These are phyloP conservation scores for Anguilla marmorata DNA, from an alignment of 2,797 vertebrate species.

Conservation along the genomic window DNA sequence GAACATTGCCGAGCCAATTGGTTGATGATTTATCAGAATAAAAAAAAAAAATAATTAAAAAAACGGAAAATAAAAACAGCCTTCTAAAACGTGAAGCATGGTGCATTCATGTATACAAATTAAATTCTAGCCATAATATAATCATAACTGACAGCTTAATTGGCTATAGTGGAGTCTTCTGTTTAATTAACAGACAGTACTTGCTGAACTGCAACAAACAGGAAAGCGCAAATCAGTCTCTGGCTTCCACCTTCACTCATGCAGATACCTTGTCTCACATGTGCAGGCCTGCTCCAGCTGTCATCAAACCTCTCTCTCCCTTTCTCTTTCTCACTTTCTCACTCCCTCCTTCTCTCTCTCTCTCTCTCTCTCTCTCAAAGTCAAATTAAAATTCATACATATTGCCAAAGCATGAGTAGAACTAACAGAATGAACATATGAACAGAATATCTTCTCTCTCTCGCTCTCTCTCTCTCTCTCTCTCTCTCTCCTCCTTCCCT, in stretches of 20 bases:
- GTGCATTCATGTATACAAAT: slow-evolving; percentile 15
- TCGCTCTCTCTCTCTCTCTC: too few relatives aligned
- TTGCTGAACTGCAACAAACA: slow-evolving; percentile 21
- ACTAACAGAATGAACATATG: too few relatives aligned
- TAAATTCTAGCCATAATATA: not conserved
- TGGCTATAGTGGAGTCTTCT: not conserved
- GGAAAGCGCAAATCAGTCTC: not conserved
- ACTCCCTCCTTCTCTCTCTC: too few relatives aligned
- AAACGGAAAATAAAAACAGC: not conserved
- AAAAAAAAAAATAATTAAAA: not conserved
- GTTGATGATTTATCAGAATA: not conserved
- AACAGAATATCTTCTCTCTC: too few relatives aligned
- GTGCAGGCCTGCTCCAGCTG: not conserved
- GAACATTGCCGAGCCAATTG: not conserved
- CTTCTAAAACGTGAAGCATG: slow-evolving; percentile 6
- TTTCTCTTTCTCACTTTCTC: too few relatives aligned
- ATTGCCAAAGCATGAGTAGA: too few relatives aligned
- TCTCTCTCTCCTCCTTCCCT: too few relatives aligned
- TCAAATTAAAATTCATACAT: too few relatives aligned
- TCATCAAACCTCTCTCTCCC: not conserved
- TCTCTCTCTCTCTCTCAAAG: too few relatives aligned
- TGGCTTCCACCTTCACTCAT: not conserved
- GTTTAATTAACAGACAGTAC: slow-evolving; percentile 26
- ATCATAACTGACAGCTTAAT: slow-evolving; percentile 33
- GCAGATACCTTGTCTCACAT: not conserved